phyloP scores from a whole-genome alignment of 1,140 invertebrate species.

The Drosophila bocqueti region DNA sequence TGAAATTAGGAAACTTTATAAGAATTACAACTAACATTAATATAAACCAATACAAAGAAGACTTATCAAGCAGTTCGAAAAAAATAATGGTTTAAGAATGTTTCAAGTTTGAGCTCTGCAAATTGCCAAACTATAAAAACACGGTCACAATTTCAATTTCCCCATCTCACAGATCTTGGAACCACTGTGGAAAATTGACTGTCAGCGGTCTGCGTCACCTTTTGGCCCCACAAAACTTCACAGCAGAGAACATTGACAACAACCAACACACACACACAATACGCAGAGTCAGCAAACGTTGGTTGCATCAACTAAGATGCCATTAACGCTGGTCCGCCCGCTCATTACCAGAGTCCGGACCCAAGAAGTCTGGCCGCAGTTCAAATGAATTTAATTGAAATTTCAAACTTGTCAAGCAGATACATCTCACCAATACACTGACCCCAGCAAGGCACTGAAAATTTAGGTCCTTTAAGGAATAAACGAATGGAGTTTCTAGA shows the following conservation, averaged over 20 bases:
- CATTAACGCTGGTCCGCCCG: slow-evolving; percentile 33
- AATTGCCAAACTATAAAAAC: not conserved
- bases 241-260: slow-evolving; percentile 22
- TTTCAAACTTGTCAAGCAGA: slow-evolving; percentile 81
- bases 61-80: not conserved
- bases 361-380: slow-evolving; percentile 68
- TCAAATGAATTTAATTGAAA: slow-evolving; percentile 84
- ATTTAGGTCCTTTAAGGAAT: no score
- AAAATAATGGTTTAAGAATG: not conserved
- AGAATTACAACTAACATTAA: not conserved
- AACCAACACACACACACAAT: not conserved
- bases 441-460: not conserved
- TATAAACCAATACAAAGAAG: not conserved
- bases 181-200: slow-evolving; percentile 17
- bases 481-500: not conserved
- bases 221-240: slow-evolving; percentile 24
- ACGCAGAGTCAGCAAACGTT: slow-evolving; percentile 17
- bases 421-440: slow-evolving; percentile 8
- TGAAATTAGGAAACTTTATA: not conserved
- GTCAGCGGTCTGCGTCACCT: slow-evolving; percentile 20
- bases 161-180: no score
- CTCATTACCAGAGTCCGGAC: slow-evolving; percentile 50
- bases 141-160: not conserved
- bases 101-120: not conserved
- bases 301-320: slow-evolving; percentile 49